These are phyloP conservation scores for Platysternon megacephalum DNA, from an alignment of 2,113 vertebrate species.

Conservation along the genomic window DNA sequence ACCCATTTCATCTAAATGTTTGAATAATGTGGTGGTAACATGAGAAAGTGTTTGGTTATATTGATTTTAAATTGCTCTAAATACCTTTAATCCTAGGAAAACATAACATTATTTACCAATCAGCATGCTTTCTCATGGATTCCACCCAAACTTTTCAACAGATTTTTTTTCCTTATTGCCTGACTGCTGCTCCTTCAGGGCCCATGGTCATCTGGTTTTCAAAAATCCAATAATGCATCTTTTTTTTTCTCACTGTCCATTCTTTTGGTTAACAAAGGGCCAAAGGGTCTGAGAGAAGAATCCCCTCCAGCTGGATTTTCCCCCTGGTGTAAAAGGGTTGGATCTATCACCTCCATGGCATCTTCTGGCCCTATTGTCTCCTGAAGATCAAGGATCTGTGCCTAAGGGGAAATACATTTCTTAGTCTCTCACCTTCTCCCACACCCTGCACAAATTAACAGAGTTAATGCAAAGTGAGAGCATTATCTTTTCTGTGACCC, in stretches of 20 bases:
- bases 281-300: background rate
- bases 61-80: constrained; percentile 20
- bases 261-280: background rate
- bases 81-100: background rate
- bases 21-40: background rate
- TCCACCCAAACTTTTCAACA: background rate
- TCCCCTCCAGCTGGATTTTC: background rate
- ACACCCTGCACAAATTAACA: background rate
- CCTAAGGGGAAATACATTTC: rapidly evolving
- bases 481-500: background rate
- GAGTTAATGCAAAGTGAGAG: background rate
- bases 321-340: background rate
- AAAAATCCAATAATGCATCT: no score
- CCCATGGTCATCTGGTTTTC: no score
- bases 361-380: background rate
- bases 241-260: background rate
- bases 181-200: background rate
- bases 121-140: background rate
- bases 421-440: background rate
- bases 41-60: background rate
- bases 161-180: background rate
- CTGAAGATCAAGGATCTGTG: background rate
- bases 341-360: background rate
- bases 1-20: background rate
- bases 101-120: background rate